Conservation (phyloP, 2,888 invertebrate genomes). For the Calliopum simillimum region DNA sequence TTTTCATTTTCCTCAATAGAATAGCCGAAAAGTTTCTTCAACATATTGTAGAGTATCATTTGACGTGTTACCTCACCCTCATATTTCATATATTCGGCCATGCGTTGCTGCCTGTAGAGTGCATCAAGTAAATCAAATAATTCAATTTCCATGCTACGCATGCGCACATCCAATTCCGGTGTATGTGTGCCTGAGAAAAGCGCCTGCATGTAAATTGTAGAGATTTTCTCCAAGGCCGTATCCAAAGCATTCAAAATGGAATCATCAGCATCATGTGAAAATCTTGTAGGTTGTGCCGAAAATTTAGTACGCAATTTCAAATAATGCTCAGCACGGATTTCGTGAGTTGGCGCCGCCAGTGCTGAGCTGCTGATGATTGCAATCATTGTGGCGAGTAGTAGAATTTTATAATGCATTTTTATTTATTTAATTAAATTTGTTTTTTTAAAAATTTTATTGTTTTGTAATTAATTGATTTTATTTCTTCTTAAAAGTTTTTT, state of each 20-base stretch:
- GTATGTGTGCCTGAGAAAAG: conserved; percentile 58
- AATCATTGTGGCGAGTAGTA: too few relatives aligned
- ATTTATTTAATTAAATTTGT: too few relatives aligned
- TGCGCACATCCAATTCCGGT: conserved; percentile 52
- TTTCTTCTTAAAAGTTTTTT: too few relatives aligned
- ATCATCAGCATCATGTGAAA: conserved; percentile 48
- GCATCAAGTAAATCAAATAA: conserved; percentile 56
- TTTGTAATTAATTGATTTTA: too few relatives aligned
- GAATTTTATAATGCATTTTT: too few relatives aligned
- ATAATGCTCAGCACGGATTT: conserved; percentile 4
- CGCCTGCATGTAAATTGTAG: conserved; percentile 59
- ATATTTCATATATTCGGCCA: conserved; percentile 59
- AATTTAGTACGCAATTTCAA: conserved; percentile 46
- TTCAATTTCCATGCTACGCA: conserved; percentile 55
- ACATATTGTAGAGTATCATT: conserved; percentile 60
- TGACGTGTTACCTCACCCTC: conserved; percentile 61
- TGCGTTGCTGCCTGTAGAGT: conserved; percentile 55
- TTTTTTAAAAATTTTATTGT: too few relatives aligned
- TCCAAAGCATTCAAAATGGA: conserved; percentile 52
- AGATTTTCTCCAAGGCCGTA: conserved; percentile 52
- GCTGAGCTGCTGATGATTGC: too few relatives aligned
- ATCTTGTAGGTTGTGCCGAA: conserved; percentile 47
- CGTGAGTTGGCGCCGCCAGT: conserved; percentile 11
- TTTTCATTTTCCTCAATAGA: conserved; percentile 47
- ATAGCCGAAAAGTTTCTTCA: conserved; percentile 61